Evolutionary conservation across 2,113 vertebrate species (phyloP).

Genomic region (Pholis gunnellus): DNA sequence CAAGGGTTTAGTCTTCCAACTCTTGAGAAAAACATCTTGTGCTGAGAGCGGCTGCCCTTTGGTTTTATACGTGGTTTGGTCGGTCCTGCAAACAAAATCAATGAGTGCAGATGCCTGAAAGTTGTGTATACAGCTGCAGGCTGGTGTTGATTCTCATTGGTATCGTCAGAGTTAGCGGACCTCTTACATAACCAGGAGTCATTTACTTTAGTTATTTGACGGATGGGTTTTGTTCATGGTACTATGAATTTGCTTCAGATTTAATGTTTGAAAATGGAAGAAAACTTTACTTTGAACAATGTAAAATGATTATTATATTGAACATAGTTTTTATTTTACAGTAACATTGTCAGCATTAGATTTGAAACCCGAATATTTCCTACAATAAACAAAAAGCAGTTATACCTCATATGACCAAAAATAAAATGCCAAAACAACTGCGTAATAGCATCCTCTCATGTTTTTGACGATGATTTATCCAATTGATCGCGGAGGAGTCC

Average conservation of each 20-base stretch:
- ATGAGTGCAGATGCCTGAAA: neutral
- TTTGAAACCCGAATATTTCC: neutral
- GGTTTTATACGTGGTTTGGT: neutral
- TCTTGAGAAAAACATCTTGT: neutral
- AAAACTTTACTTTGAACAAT: neutral
- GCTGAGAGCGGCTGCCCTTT: too few species aligned
- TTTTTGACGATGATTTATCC: conserved; percentile 33
- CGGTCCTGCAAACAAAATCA: neutral
- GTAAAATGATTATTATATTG: too few species aligned
- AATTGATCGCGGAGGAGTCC: conserved; percentile 40
- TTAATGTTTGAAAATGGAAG: neutral
- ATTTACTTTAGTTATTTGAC: neutral
- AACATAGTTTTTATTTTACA: neutral
- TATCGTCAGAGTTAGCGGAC: too few species aligned
- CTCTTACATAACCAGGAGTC: neutral
- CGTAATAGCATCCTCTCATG: conserved; percentile 1
- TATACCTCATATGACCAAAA: neutral
- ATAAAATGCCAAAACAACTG: conserved; percentile 4
- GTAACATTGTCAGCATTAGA: neutral
- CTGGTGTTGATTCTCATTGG: neutral
- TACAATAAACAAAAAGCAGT: neutral
- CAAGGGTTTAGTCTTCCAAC: neutral
- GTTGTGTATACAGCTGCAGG: neutral
- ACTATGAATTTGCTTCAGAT: neutral
- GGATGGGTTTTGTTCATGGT: neutral